phyloP scores from a whole-genome alignment of 2,888 invertebrate species.

The Trilocha varians region DNA sequence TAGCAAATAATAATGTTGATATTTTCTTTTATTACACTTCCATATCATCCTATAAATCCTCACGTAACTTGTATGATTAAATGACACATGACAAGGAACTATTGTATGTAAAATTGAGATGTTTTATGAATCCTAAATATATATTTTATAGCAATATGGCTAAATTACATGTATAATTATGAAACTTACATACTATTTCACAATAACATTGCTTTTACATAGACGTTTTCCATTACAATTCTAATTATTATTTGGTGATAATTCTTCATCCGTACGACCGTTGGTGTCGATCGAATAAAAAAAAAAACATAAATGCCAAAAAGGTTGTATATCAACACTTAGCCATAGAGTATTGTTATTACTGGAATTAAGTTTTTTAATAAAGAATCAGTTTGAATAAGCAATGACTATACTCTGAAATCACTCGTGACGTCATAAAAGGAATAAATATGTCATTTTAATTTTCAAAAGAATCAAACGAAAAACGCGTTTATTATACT shows the following conservation, averaged over 20 bases:
- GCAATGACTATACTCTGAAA: no score
- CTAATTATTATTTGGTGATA: conserved; percentile 56
- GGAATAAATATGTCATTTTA: no score
- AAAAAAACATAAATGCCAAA: neutral
- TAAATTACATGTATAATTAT: conserved; percentile 41
- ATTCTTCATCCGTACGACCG: neutral
- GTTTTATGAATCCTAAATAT: conserved; percentile 44
- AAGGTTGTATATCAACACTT: neutral
- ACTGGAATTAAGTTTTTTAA: no score
- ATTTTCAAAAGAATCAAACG: no score
- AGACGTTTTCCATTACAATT: conserved; percentile 34
- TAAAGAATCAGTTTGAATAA: no score
- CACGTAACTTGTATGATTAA: conserved; percentile 59
- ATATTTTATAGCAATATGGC: conserved; percentile 56
- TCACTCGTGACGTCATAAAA: no score
- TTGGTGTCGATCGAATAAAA: neutral
- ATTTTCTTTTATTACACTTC: conserved; percentile 57
- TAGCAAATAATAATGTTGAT: conserved; percentile 68
- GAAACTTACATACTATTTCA: conserved; percentile 33
- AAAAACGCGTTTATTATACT: no score
- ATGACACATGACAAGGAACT: conserved; percentile 74
- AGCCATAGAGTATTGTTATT: neutral
- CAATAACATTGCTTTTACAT: conserved; percentile 41
- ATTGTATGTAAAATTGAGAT: conserved; percentile 67
- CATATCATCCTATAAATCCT: conserved; percentile 54